phyloP scores from a whole-genome alignment of 1,140 invertebrate species.

The Drosophila burlai region DNA sequence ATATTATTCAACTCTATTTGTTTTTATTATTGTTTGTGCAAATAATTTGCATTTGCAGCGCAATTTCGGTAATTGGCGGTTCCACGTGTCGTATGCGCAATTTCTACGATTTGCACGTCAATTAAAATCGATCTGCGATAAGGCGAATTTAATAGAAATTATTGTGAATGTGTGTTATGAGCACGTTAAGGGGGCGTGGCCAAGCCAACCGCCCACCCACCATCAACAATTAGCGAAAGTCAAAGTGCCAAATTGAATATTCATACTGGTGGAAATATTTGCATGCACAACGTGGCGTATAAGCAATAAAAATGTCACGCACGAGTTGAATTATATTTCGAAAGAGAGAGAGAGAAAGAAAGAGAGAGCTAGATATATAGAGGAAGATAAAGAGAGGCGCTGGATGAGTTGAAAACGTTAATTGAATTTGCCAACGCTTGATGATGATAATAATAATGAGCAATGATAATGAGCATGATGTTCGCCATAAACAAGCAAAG shows the following conservation, averaged over 20 bases:
- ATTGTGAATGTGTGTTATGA: constrained; percentile 11
- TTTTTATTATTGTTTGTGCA: constrained; percentile 5
- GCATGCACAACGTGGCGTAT: constrained; percentile 72
- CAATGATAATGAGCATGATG: constrained; percentile 43
- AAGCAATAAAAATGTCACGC: constrained; percentile 72
- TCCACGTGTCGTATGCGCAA: constrained; percentile 31
- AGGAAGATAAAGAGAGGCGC: not conserved
- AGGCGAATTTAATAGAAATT: constrained; percentile 32
- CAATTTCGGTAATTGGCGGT: constrained; percentile 49
- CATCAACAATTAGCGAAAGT: constrained; percentile 63
- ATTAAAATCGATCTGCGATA: constrained; percentile 53
- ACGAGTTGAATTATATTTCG: constrained; percentile 53
- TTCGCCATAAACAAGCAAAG: constrained; percentile 24
- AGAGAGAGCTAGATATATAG: too few relatives aligned
- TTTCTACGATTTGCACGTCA: constrained; percentile 2
- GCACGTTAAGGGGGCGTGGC: constrained; percentile 1
- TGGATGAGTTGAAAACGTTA: constrained; percentile 34
- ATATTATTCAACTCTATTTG: constrained; percentile 18
- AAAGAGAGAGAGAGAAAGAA: not conserved
- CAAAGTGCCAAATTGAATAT: constrained; percentile 70
- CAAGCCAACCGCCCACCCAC: not conserved
- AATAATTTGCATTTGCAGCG: constrained; percentile 31
- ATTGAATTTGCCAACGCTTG: constrained; percentile 60
- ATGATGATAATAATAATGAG: constrained; percentile 47
- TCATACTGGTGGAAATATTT: constrained; percentile 57